A percentile compares a stretch with the other conserved stretches of the same genome.
phyloP scores from a whole-genome alignment of 2,888 invertebrate genomes.

The Orgyia antiqua region DNA sequence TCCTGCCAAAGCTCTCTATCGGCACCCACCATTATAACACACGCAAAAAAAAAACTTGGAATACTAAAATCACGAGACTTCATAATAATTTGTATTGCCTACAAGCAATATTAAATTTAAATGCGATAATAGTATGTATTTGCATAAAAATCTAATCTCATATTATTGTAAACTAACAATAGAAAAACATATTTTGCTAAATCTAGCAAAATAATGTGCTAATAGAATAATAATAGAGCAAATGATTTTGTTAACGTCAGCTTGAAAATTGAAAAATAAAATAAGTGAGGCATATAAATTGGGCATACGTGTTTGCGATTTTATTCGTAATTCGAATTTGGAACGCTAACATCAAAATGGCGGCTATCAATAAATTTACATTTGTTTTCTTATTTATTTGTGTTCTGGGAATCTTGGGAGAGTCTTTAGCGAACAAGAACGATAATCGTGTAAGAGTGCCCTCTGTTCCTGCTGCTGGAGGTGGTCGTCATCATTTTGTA shows the following conservation, averaged over 20 bases:
- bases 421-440: constrained; percentile 19
- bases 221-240: no score
- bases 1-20: no score
- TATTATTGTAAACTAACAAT: no score
- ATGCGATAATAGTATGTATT: no score
- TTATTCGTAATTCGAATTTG: constrained; percentile 8
- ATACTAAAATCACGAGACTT: no score
- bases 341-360: constrained; percentile 33
- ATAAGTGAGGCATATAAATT: constrained; percentile 14
- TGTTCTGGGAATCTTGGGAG: constrained; percentile 22
- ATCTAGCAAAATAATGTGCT: no score
- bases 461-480: constrained; percentile 1
- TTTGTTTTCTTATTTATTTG: constrained; percentile 35
- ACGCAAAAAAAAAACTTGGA: no score
- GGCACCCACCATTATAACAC: no score
- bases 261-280: constrained; percentile 20
- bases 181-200: no score
- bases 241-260: neutral
- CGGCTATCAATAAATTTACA: constrained; percentile 33
- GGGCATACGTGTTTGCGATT: neutral
- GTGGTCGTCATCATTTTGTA: constrained; percentile 33
- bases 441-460: constrained; percentile 2
- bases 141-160: no score
- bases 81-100: no score
- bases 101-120: no score